Evolutionary conservation across 2,797 vertebrate genomes (phyloP).

Genomic region (Molossus molossus): DNA sequence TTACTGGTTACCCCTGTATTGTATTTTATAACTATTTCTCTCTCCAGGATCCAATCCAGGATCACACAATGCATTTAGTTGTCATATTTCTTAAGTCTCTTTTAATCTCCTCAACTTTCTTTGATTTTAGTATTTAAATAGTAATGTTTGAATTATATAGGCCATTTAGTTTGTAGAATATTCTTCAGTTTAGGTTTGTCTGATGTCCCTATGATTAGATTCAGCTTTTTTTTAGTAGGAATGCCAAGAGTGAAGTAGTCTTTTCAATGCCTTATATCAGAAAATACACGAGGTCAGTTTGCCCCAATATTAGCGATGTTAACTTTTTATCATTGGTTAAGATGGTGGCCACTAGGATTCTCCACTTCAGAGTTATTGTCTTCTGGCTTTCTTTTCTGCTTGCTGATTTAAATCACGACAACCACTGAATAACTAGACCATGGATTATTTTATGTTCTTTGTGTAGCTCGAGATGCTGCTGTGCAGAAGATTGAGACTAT

Average conservation of each 20-base stretch:
- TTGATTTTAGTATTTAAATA: constrained; percentile 41
- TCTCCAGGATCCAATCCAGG: not conserved
- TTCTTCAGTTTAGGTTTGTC: constrained; percentile 28
- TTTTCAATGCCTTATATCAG: not conserved
- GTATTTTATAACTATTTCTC: not conserved
- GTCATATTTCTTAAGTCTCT: constrained; percentile 12
- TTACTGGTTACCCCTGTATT: not conserved
- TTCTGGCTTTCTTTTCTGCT: constrained; percentile 31
- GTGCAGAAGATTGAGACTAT: constrained; percentile 98
- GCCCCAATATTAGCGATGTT: not conserved
- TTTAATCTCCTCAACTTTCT: not conserved
- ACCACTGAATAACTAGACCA: constrained; percentile 25
- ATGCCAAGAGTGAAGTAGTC: not conserved
- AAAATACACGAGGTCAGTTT: not conserved
- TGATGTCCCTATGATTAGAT: not conserved
- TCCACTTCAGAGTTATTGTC: not conserved
- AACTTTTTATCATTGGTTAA: not conserved
- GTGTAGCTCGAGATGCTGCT: constrained; percentile 95
- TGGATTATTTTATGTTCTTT: constrained; percentile 78
- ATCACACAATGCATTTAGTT: not conserved
- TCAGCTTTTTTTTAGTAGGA: not conserved
- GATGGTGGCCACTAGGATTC: not conserved
- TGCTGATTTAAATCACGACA: constrained; percentile 10
- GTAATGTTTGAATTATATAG: not conserved
- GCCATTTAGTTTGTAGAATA: constrained; percentile 44